Conservation (phyloP, 2,113 vertebrate species). For the Gadus chalcogrammus region DNA sequence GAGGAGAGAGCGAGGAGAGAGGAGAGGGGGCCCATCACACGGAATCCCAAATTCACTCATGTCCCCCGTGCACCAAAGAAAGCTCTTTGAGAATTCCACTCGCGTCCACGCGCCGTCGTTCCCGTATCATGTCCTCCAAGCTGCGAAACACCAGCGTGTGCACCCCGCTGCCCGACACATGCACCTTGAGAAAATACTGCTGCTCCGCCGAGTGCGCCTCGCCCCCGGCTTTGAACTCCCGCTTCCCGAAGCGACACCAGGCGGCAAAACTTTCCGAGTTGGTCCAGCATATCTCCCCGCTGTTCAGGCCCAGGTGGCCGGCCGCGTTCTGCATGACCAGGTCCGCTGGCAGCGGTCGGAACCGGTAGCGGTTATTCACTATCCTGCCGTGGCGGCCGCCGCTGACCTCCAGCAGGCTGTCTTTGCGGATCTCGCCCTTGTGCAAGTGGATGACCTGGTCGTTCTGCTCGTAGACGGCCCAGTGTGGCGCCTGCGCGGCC, state of each 20-base stretch:
- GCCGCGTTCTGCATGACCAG: conserved; percentile 97
- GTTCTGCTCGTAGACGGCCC: conserved; percentile 90
- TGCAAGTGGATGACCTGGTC: conserved; percentile 94
- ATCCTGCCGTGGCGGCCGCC: conserved; percentile 87
- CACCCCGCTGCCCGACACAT: conserved; percentile 85
- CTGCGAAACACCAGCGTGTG: conserved; percentile 93
- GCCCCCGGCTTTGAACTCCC: conserved; percentile 96
- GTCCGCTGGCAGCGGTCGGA: conserved; percentile 90
- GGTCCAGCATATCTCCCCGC: conserved; percentile 96
- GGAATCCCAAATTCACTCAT: conserved; percentile 68
- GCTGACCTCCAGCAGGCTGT: conserved; percentile 89
- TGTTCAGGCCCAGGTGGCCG: conserved; percentile 91
- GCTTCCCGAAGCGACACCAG: conserved; percentile 98
- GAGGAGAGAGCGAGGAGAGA: too few species aligned
- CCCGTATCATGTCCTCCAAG: conserved; percentile 95
- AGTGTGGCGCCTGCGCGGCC: conserved; percentile 85
- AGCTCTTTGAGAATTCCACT: conserved; percentile 91
- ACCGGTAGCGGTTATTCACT: conserved; percentile 96
- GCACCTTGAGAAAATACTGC: conserved; percentile 93
- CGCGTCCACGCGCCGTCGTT: conserved; percentile 92
- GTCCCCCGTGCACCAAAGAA: conserved; percentile 81
- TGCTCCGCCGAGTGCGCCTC: conserved; percentile 86
- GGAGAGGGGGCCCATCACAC: not conserved
- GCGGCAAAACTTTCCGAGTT: conserved; percentile 99
- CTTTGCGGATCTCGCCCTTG: conserved; percentile 94